phyloP scores from a whole-genome alignment of 2,797 vertebrate species.

The Sphenopsis melanotis region DNA sequence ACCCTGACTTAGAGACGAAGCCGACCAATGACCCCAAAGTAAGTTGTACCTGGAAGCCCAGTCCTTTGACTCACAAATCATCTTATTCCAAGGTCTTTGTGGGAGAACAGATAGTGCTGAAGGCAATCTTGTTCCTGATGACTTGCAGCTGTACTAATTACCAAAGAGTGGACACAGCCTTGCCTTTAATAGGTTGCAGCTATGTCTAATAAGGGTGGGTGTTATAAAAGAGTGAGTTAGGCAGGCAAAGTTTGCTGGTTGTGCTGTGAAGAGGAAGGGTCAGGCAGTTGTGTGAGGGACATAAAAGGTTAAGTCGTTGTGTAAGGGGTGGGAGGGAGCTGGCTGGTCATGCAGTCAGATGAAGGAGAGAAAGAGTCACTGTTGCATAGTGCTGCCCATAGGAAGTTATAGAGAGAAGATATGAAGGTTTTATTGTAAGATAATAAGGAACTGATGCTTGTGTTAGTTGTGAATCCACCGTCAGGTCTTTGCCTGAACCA shows the following conservation, averaged over 20 bases:
- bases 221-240: background rate
- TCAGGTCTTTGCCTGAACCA: background rate
- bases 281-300: background rate
- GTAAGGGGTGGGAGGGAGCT: background rate
- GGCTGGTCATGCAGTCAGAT: background rate
- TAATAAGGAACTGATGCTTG: background rate
- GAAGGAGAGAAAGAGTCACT: background rate
- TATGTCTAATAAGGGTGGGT: background rate
- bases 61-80: background rate
- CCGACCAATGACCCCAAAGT: background rate
- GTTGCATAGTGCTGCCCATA: fast-evolving
- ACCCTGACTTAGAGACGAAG: background rate
- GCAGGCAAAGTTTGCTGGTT: background rate
- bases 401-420: background rate
- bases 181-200: background rate
- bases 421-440: background rate
- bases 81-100: background rate
- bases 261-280: background rate
- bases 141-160: background rate
- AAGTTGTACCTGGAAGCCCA: background rate
- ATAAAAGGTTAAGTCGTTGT: background rate
- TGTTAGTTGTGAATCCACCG: background rate
- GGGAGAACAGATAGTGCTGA: background rate
- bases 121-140: background rate
- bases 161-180: background rate